Conservation (phyloP, 2,888 invertebrate species). For the Hyposoter didymator region DNA sequence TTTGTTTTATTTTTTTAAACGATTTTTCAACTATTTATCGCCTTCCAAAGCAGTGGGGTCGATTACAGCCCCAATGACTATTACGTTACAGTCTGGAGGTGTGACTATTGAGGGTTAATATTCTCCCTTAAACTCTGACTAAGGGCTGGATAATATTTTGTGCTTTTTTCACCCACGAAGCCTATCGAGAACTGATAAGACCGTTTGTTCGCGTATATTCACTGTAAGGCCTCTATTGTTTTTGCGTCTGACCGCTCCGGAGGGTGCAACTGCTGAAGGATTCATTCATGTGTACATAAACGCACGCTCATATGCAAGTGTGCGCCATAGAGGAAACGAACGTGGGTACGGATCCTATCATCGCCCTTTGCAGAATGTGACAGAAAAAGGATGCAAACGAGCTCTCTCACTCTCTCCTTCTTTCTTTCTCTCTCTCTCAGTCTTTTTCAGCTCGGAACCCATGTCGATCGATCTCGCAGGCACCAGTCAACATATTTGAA, state of each 20-base stretch:
- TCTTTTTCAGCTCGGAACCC: constrained; percentile 24
- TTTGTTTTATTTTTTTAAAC: no score
- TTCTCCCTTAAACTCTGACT: neutral
- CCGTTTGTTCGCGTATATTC: constrained; percentile 4
- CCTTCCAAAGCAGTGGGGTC: no score
- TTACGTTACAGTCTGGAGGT: no score
- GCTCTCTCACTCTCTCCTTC: constrained; percentile 1
- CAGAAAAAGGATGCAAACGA: constrained; percentile 34
- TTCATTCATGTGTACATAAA: neutral
- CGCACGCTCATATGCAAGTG: neutral
- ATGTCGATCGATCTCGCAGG: constrained; percentile 58
- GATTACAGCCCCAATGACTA: no score
- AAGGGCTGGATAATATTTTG: neutral
- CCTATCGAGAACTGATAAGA: neutral
- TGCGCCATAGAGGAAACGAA: neutral
- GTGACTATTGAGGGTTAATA: neutral
- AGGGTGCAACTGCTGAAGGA: neutral
- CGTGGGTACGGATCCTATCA: neutral
- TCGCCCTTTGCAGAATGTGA: constrained; percentile 40
- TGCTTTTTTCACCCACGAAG: neutral
- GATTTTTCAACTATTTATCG: no score
- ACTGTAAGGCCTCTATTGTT: neutral
- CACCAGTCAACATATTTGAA: constrained; percentile 58
- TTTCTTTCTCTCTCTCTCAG: constrained; percentile 9
- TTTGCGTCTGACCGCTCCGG: neutral